phyloP scores from a whole-genome alignment of 1,140 invertebrate genomes.

The Lepeophtheirus salmonis region DNA sequence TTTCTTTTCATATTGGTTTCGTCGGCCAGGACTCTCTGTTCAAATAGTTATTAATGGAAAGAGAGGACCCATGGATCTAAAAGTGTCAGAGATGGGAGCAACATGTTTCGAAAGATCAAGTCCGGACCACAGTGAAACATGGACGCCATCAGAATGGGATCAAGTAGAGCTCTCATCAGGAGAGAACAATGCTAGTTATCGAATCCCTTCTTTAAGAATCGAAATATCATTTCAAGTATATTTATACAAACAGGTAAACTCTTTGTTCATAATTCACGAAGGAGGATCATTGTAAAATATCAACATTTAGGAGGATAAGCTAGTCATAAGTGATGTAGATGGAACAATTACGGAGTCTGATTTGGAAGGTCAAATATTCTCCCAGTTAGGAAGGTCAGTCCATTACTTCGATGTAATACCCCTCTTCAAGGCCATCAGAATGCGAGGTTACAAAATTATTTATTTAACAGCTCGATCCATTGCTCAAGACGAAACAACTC shows the following conservation, averaged over 20 bases:
- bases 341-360: conserved; percentile 3
- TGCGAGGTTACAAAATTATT: background rate
- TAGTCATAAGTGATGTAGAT: conserved; percentile 8
- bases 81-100: background rate
- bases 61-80: background rate
- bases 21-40: background rate
- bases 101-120: background rate
- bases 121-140: background rate
- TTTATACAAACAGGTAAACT: conserved; percentile 5
- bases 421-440: background rate
- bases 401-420: conserved; percentile 1
- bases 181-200: background rate
- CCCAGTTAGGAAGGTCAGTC: background rate
- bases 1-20: background rate
- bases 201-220: background rate
- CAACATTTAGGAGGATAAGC: no score
- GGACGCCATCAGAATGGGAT: background rate
- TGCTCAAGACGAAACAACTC: background rate
- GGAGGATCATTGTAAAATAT: no score
- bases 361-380: conserved; percentile 7
- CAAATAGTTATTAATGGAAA: conserved; percentile 1
- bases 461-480: conserved; percentile 9
- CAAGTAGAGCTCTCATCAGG: background rate
- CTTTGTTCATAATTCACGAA: no score
- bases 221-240: conserved; percentile 1